A percentile compares a stretch with the other conserved stretches of the same genome.
Evolutionary conservation across 2,113 vertebrate species (phyloP).

Genomic region (Xiphias gladius): DNA sequence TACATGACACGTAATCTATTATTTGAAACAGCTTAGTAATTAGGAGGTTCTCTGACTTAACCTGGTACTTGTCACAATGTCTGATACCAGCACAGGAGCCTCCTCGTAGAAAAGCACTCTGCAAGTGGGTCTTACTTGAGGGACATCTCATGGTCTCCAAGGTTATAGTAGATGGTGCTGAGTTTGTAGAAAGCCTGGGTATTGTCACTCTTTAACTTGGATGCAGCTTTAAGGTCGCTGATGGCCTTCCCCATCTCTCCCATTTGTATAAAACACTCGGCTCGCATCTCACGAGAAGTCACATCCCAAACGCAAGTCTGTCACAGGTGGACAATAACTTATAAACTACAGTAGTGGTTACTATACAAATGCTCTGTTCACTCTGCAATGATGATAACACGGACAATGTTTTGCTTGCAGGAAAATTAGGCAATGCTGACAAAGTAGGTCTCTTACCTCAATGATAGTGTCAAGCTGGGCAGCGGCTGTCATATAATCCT

Average conservation of each 20-base stretch:
- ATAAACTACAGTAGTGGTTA: neutral
- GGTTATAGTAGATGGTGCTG: slow-evolving; percentile 94
- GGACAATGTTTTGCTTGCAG: neutral
- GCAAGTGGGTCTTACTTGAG: slow-evolving; percentile 88
- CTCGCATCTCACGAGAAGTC: slow-evolving; percentile 92
- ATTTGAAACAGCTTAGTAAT: neutral
- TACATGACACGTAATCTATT: neutral
- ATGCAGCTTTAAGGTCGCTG: slow-evolving; percentile 94
- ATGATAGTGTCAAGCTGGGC: slow-evolving; percentile 89
- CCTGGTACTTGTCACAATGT: neutral
- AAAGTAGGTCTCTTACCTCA: slow-evolving; percentile 85
- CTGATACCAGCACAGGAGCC: neutral
- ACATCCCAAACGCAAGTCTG: slow-evolving; percentile 97
- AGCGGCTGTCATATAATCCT: slow-evolving; percentile 87
- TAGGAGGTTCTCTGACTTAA: neutral
- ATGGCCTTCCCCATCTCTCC: slow-evolving; percentile 95
- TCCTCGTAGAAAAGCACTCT: neutral
- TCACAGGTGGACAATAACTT: slow-evolving; percentile 56
- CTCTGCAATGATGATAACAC: neutral
- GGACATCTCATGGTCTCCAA: slow-evolving; percentile 96
- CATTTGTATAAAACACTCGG: slow-evolving; percentile 94
- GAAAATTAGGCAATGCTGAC: slow-evolving; percentile 12
- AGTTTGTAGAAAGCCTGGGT: slow-evolving; percentile 96
- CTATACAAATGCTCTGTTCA: neutral
- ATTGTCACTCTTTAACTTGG: slow-evolving; percentile 96